Evolutionary conservation across 2,797 vertebrate species (phyloP).

Genomic region (Champsocephalus esox): DNA sequence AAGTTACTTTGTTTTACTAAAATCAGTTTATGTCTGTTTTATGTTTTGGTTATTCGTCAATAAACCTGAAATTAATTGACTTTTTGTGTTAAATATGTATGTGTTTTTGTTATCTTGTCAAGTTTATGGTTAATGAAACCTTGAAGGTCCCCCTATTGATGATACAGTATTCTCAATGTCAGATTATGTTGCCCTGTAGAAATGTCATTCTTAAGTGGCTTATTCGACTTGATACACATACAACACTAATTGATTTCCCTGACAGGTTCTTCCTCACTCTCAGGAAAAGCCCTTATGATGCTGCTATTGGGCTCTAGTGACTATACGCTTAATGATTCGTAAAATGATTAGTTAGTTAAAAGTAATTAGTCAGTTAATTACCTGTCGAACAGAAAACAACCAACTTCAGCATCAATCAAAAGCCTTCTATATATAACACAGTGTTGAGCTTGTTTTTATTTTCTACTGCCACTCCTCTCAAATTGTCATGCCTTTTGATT

Average conservation of each 20-base stretch:
- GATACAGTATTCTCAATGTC: neutral
- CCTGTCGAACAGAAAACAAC: slow-evolving; percentile 36
- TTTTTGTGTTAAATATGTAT: neutral
- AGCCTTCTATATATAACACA: neutral
- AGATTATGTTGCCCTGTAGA: neutral
- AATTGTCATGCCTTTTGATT: slow-evolving; percentile 12
- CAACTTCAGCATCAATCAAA: slow-evolving; percentile 36
- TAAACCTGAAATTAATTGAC: neutral
- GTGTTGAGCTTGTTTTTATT: neutral
- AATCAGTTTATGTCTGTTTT: neutral
- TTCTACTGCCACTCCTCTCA: neutral
- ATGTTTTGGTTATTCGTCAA: neutral
- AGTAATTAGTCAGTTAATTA: slow-evolving; percentile 62
- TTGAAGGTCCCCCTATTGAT: neutral
- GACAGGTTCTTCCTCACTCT: slow-evolving; percentile 54
- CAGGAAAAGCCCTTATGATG: slow-evolving; percentile 32
- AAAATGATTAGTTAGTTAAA: slow-evolving; percentile 59
- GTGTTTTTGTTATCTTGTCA: neutral
- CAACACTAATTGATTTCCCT: slow-evolving; percentile 48
- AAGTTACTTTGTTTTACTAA: neutral
- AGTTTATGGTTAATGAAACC: neutral
- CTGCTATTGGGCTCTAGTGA: slow-evolving; percentile 22
- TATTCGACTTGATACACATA: slow-evolving; percentile 26
- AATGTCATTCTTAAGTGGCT: slow-evolving; percentile 4
- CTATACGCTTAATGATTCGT: slow-evolving; percentile 65